Evolutionary conservation across 2,113 vertebrate genomes (phyloP).

Genomic region (Chaetodon trifascialis): DNA sequence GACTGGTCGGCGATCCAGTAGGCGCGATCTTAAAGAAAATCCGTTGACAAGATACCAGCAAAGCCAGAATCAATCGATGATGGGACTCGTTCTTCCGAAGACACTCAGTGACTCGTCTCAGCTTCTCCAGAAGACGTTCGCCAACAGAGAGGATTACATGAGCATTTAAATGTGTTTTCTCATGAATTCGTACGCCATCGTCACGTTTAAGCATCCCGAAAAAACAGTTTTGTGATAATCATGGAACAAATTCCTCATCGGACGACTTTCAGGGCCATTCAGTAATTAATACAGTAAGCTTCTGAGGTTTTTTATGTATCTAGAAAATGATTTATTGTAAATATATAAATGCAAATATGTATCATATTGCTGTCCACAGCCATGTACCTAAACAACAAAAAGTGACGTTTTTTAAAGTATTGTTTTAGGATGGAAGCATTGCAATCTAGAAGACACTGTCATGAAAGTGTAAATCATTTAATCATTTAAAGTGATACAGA

Average conservation of each 20-base stretch:
- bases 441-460: constrained; percentile 90
- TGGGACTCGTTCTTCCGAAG: constrained; percentile 57
- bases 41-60: constrained; percentile 41
- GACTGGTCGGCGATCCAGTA: constrained; percentile 18
- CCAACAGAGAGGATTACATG: neutral
- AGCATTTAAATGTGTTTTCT: constrained; percentile 4
- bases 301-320: constrained; percentile 82
- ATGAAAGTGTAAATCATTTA: constrained; percentile 84
- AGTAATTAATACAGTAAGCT: constrained; percentile 41
- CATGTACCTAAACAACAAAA: constrained; percentile 83
- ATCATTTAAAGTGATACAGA: constrained; percentile 87
- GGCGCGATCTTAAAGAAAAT: constrained; percentile 5
- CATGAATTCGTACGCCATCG: constrained; percentile 1
- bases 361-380: constrained; percentile 86
- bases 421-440: constrained; percentile 82
- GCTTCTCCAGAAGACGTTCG: neutral
- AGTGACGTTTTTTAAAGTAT: constrained; percentile 71
- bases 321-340: constrained; percentile 89
- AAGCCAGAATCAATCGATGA: constrained; percentile 33
- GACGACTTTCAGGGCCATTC: constrained; percentile 61
- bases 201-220: constrained; percentile 21
- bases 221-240: constrained; percentile 48
- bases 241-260: constrained; percentile 41
- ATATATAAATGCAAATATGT: constrained; percentile 90
- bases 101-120: constrained; percentile 8